Evolutionary conservation across 1,140 invertebrate genomes (phyloP).

Genomic region (Rhyzopertha dominica): DNA sequence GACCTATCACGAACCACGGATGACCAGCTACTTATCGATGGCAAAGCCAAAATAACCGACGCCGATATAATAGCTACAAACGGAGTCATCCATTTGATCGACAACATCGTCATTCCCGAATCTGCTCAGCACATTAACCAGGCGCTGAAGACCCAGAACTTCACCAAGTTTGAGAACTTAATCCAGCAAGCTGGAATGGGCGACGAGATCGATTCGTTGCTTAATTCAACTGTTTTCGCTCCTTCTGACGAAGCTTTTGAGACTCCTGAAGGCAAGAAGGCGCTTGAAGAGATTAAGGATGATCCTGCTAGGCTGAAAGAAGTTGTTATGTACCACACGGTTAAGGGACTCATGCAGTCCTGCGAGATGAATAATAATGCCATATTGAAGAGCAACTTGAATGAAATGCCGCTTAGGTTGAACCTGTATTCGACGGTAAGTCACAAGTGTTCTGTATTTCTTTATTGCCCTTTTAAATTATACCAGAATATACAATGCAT

Average conservation of each 20-base stretch:
- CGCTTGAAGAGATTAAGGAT: conserved; percentile 44
- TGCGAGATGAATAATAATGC: conserved; percentile 52
- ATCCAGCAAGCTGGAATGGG: conserved; percentile 53
- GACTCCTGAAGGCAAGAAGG: conserved; percentile 39
- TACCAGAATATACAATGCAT: neutral
- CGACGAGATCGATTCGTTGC: conserved; percentile 52
- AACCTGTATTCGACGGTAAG: conserved; percentile 55
- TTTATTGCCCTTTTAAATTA: neutral
- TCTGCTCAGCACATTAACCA: conserved; percentile 45
- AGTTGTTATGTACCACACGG: conserved; percentile 55
- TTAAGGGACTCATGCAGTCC: conserved; percentile 48
- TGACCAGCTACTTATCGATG: conserved; percentile 48
- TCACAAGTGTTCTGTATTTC: conserved; percentile 14
- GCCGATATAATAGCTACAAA: conserved; percentile 57
- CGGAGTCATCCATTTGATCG: conserved; percentile 66
- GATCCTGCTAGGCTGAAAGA: conserved; percentile 48
- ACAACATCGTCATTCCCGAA: conserved; percentile 59
- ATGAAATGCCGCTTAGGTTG: conserved; percentile 49
- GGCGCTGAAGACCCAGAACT: conserved; percentile 47
- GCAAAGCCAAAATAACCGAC: conserved; percentile 46
- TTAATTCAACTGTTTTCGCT: conserved; percentile 58
- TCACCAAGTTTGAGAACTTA: conserved; percentile 48
- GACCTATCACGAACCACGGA: conserved; percentile 50
- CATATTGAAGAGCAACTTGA: conserved; percentile 44
- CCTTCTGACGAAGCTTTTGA: conserved; percentile 60